Conservation (phyloP, 2,888 invertebrate species). For the Hartigia nigra region DNA sequence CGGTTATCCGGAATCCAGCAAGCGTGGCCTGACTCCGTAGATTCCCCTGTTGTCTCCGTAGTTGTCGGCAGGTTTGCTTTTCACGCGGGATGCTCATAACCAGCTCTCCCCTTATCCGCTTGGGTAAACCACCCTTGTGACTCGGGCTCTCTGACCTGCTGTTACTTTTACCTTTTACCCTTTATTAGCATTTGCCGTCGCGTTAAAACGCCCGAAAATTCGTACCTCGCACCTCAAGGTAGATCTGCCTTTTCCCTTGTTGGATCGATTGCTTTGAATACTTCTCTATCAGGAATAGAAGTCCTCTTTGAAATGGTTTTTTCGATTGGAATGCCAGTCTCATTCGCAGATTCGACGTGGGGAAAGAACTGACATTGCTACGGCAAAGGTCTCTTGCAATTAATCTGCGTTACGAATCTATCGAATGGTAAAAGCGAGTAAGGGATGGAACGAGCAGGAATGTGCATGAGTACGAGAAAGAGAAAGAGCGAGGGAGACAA, state of each 20-base stretch:
- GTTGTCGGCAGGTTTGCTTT: not conserved
- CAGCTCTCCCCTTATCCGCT: not conserved
- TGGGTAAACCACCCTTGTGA: not conserved
- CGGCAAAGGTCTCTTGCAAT: slow-evolving; percentile 53
- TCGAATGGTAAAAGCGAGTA: slow-evolving; percentile 14
- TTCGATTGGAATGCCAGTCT: not conserved
- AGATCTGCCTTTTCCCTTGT: not conserved
- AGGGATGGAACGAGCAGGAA: not conserved
- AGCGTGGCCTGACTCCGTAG: not conserved
- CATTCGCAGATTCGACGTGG: not conserved
- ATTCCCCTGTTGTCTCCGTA: not conserved
- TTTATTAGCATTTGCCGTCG: slow-evolving; percentile 2
- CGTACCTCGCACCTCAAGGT: not conserved
- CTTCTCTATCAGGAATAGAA: not conserved
- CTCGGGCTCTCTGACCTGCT: not conserved
- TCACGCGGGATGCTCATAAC: not conserved
- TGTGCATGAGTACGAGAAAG: not conserved
- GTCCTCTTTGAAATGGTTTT: not conserved
- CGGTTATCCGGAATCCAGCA: not conserved
- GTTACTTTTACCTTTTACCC: not conserved
- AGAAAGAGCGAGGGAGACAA: not conserved
- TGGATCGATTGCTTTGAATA: not conserved
- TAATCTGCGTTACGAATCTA: slow-evolving; percentile 54
- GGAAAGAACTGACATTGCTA: slow-evolving; percentile 8
- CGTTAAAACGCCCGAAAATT: not conserved